Evolutionary conservation across 2,113 vertebrate species (phyloP).

Genomic region (Tonatia bakeri): DNA sequence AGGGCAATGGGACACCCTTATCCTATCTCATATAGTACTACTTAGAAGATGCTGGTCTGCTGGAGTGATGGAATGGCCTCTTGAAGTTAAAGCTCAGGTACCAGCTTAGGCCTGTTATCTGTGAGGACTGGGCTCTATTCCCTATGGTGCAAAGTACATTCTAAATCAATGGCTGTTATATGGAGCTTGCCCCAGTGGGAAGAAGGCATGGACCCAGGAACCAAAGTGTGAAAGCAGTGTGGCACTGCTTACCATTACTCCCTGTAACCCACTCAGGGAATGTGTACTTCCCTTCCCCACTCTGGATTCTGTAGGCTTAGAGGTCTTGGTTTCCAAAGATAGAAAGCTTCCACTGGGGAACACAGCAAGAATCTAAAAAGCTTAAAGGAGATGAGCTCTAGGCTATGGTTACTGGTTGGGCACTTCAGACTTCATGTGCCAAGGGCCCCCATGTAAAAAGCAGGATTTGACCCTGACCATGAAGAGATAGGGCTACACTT

Average conservation of each 20-base stretch:
- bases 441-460: background rate
- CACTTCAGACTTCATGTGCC: background rate
- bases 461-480: background rate
- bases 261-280: background rate
- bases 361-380: background rate
- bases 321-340: background rate
- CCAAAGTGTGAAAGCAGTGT: background rate
- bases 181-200: background rate
- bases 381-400: background rate
- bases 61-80: background rate
- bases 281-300: background rate
- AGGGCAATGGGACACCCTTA: background rate
- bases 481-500: background rate
- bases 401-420: background rate
- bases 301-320: background rate
- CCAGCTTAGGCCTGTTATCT: background rate
- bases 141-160: background rate
- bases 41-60: background rate
- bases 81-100: background rate
- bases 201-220: background rate
- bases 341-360: background rate
- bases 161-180: background rate
- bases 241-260: background rate
- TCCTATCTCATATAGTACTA: background rate
- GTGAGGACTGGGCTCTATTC: background rate